A percentile compares a stretch with the other conserved stretches of the same genome.
Evolutionary conservation across 1,140 invertebrate species (phyloP).

Genomic region (Venustaconcha ellipsiformis): DNA sequence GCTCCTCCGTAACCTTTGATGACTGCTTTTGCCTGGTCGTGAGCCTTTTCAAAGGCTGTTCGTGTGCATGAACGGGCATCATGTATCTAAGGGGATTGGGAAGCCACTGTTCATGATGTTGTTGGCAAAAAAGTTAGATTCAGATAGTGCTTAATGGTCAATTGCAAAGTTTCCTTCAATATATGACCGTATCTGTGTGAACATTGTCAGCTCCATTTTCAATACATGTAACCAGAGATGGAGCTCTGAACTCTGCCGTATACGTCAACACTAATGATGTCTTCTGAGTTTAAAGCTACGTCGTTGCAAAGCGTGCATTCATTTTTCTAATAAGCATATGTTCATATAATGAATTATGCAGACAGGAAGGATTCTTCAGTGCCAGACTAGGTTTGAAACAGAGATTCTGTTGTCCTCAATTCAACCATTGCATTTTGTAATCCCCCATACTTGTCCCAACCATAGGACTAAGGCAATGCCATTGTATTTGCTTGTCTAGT

Average conservation of each 20-base stretch:
- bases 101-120: slow-evolving; percentile 27
- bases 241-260: neutral
- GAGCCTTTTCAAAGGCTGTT: slow-evolving; percentile 49
- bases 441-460: slow-evolving; percentile 37
- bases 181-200: slow-evolving; percentile 3
- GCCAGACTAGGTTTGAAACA: slow-evolving; percentile 31
- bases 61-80: slow-evolving; percentile 17
- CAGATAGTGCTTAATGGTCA: neutral
- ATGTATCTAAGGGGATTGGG: slow-evolving; percentile 30
- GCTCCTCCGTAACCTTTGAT: slow-evolving; percentile 49
- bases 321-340: slow-evolving; percentile 33
- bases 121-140: slow-evolving; percentile 20
- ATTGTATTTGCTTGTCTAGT: slow-evolving; percentile 39
- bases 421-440: slow-evolving; percentile 28
- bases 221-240: neutral
- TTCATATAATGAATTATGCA: slow-evolving; percentile 27
- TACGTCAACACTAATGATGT: neutral
- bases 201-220: slow-evolving; percentile 4
- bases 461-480: slow-evolving; percentile 37
- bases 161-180: slow-evolving; percentile 9
- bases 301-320: neutral
- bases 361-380: slow-evolving; percentile 38
- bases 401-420: slow-evolving; percentile 20
- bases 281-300: too few relatives aligned
- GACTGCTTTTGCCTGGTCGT: slow-evolving; percentile 41